Conservation (phyloP, 2,113 vertebrate genomes). For the Strigops habroptila region DNA sequence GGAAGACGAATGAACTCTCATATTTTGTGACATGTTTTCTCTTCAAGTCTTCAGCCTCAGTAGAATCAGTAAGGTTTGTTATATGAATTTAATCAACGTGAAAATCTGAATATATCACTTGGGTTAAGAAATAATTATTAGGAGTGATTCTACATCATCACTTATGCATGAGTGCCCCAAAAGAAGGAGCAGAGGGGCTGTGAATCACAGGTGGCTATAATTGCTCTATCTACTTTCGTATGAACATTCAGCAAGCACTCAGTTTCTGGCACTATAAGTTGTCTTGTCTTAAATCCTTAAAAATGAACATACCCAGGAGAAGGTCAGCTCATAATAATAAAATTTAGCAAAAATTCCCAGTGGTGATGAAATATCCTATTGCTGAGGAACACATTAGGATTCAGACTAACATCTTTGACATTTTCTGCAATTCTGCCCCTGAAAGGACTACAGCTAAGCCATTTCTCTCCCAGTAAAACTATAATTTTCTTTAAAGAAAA, state of each 20-base stretch:
- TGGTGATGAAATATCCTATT: neutral
- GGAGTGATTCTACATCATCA: neutral
- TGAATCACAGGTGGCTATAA: neutral
- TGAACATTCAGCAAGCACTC: neutral
- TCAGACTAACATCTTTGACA: neutral
- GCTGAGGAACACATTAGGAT: neutral
- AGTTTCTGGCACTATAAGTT: neutral
- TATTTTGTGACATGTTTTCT: neutral
- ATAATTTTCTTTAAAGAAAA: neutral
- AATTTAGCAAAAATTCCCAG: neutral
- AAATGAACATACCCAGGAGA: neutral
- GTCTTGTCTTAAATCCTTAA: neutral
- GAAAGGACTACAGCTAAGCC: neutral
- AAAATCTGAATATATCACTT: slow-evolving; percentile 2
- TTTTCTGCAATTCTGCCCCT: neutral
- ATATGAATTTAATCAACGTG: neutral
- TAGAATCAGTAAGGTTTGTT: neutral
- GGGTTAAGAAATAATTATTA: slow-evolving; percentile 16
- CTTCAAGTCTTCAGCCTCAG: neutral
- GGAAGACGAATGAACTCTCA: neutral
- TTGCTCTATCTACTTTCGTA: neutral
- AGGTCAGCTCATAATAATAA: neutral
- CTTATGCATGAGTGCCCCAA: neutral
- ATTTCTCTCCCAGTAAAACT: neutral
- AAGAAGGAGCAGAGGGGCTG: neutral